phyloP scores from a whole-genome alignment of 2,113 vertebrate genomes.

The Pseudopipra pipra region DNA sequence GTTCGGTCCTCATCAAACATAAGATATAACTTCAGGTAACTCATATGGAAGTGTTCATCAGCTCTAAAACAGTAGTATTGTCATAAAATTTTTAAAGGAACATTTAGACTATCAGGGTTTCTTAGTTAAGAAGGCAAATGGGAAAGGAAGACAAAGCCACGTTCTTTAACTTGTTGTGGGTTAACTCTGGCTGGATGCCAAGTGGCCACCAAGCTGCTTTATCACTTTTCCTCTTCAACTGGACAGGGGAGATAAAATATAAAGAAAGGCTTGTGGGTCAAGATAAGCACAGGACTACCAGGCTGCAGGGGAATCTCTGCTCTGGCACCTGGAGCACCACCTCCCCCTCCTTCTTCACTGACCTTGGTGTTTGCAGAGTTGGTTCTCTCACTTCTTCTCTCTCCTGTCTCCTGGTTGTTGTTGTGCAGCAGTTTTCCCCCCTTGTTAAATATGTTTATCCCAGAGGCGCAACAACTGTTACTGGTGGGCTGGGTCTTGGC shows the following conservation, averaged over 20 bases:
- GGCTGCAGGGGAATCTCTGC: background rate
- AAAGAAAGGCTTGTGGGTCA: background rate
- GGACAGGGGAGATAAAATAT: background rate
- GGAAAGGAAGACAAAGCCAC: background rate
- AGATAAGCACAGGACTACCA: background rate
- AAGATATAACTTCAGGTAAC: background rate
- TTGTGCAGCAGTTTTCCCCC: no score
- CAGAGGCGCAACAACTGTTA: rapidly evolving
- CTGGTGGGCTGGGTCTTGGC: background rate
- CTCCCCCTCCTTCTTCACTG: background rate
- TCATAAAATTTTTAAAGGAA: background rate
- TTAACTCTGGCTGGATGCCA: background rate
- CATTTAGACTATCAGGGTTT: background rate
- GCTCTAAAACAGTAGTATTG: background rate
- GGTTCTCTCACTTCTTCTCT: background rate
- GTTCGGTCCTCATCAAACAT: background rate
- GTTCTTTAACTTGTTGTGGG: background rate
- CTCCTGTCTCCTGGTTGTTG: background rate
- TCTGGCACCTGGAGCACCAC: rapidly evolving
- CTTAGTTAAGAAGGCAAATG: background rate
- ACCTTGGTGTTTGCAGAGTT: background rate
- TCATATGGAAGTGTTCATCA: background rate
- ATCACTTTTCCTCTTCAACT: background rate
- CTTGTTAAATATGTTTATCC: background rate
- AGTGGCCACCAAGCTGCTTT: background rate